These are phyloP conservation scores for Meles meles DNA, from an alignment of 2,113 vertebrate species.

Conservation along the genomic window DNA sequence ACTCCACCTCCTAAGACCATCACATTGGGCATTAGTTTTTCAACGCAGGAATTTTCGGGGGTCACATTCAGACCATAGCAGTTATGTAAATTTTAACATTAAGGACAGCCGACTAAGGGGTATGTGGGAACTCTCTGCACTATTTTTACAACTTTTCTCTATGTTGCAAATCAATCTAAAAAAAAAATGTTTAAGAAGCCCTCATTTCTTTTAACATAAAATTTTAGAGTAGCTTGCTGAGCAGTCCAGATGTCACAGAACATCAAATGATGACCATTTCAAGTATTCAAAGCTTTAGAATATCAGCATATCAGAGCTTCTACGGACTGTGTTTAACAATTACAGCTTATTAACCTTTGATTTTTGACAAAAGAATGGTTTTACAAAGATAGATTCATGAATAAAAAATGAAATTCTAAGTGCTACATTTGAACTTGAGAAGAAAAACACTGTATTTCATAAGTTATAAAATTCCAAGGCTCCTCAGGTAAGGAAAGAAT, in stretches of 20 bases:
- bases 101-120: not conserved
- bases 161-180: not conserved
- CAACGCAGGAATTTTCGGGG: not conserved
- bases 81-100: not conserved
- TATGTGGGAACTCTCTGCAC: not conserved
- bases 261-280: constrained; percentile 23
- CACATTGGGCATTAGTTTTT: not conserved
- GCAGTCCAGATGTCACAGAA: not conserved
- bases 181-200: not conserved
- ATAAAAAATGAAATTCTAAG: constrained; percentile 40
- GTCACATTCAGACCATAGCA: not conserved
- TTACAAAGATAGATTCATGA: constrained; percentile 56
- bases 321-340: constrained; percentile 31
- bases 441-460: constrained; percentile 21
- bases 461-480: constrained; percentile 29
- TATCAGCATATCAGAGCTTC: not conserved
- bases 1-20: not conserved
- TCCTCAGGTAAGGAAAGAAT: constrained; percentile 46
- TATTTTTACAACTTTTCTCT: constrained; percentile 1
- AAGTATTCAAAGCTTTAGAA: not conserved
- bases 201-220: not conserved
- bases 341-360: constrained; percentile 56
- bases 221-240: not conserved
- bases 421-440: not conserved
- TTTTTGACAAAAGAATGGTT: constrained; percentile 51